A percentile compares a stretch with the other conserved stretches of the same genome.
phyloP scores from a whole-genome alignment of 2,888 invertebrate species.

The Eugnorisma glareosa region DNA sequence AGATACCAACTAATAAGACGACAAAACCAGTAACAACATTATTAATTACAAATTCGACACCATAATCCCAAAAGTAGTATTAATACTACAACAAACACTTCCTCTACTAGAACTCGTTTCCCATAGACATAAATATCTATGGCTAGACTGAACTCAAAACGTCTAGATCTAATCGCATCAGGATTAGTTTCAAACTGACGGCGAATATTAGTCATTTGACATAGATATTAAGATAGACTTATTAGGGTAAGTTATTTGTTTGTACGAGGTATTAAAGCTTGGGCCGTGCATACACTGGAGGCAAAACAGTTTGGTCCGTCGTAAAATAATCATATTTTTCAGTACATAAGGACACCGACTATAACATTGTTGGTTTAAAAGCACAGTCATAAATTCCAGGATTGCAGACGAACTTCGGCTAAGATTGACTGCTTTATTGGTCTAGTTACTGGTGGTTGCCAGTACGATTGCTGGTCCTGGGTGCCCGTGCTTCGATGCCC shows the following conservation, averaged over 20 bases:
- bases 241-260: constrained; percentile 19
- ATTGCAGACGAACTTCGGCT: no score
- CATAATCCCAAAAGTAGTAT: constrained; percentile 16
- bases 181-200: constrained; percentile 53
- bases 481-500: no score
- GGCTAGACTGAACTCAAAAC: constrained; percentile 41
- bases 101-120: constrained; percentile 40
- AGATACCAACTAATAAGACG: constrained; percentile 4
- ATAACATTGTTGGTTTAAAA: no score
- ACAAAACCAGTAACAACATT: constrained; percentile 7
- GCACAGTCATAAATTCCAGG: no score
- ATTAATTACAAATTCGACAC: constrained; percentile 30
- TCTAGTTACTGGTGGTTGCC: no score
- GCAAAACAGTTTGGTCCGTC: neutral
- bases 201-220: constrained; percentile 42
- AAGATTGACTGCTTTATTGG: no score
- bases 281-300: no score
- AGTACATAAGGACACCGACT: neutral
- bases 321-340: neutral
- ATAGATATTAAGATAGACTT: constrained; percentile 25
- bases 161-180: constrained; percentile 53
- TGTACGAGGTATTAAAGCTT: neutral
- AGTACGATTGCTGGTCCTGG: no score
- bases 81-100: constrained; percentile 18
- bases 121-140: constrained; percentile 48